Conservation (phyloP, 2,113 vertebrate genomes). For the Catharus fuscescens region DNA sequence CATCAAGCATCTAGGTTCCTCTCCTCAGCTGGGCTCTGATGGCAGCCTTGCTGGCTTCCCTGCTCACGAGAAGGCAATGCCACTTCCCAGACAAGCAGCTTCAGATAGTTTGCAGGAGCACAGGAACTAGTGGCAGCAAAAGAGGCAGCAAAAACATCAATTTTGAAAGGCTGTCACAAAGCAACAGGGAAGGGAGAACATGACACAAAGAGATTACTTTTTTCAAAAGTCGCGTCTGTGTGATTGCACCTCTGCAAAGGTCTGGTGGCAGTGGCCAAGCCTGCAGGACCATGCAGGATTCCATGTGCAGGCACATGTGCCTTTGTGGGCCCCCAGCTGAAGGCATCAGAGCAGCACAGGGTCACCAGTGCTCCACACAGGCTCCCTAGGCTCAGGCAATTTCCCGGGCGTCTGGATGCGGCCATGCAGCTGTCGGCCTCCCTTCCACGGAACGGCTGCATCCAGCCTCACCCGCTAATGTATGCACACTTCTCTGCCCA, state of each 20-base stretch:
- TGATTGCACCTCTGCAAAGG: background rate
- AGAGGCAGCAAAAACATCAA: background rate
- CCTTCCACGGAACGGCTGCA: accelerated
- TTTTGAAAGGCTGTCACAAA: background rate
- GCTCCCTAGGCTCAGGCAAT: background rate
- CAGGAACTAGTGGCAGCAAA: background rate
- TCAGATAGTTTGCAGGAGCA: background rate
- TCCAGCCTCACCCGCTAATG: background rate
- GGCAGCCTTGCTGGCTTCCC: background rate
- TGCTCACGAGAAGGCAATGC: background rate
- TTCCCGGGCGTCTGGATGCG: background rate
- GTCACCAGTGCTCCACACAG: background rate
- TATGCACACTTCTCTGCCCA: slow-evolving; percentile 42
- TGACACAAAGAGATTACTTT: background rate
- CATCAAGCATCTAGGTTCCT: background rate
- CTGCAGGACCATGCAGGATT: accelerated
- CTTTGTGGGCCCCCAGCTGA: accelerated
- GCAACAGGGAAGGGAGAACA: background rate
- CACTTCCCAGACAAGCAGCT: accelerated
- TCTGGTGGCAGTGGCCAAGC: background rate
- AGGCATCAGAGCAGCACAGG: accelerated
- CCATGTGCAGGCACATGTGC: accelerated
- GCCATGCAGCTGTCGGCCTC: background rate
- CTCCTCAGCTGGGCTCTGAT: background rate
- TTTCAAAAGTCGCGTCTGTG: accelerated